phyloP scores from a whole-genome alignment of 1,140 invertebrate species.

The Coboldia fuscipes region DNA sequence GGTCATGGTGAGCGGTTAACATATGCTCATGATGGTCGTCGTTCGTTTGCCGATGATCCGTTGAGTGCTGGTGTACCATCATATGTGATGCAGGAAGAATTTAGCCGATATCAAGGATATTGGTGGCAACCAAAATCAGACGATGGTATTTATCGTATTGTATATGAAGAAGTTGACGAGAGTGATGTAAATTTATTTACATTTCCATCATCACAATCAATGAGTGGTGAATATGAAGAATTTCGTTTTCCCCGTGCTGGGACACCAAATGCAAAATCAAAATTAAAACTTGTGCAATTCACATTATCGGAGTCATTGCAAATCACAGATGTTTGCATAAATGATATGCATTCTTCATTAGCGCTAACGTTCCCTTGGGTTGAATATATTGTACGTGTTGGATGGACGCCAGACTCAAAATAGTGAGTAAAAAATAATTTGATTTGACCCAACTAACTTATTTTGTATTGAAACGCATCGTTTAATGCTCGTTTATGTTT shows the following conservation, averaged over 20 bases:
- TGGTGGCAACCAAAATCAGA: constrained; percentile 83
- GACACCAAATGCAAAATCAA: constrained; percentile 71
- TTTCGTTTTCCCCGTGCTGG: constrained; percentile 82
- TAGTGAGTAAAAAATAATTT: too few species aligned
- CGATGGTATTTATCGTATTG: constrained; percentile 62
- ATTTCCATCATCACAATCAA: constrained; percentile 59
- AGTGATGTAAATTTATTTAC: constrained; percentile 78
- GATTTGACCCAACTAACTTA: background rate
- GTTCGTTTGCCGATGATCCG: constrained; percentile 53
- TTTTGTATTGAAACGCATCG: constrained; percentile 5
- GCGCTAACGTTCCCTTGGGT: constrained; percentile 67
- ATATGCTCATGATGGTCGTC: constrained; percentile 54
- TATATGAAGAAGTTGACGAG: constrained; percentile 94
- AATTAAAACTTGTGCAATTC: constrained; percentile 75
- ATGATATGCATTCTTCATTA: constrained; percentile 51
- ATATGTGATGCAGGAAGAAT: constrained; percentile 97
- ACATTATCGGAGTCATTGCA: constrained; percentile 38
- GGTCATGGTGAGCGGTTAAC: constrained; percentile 54
- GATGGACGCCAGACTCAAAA: constrained; percentile 76
- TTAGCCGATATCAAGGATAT: constrained; percentile 84
- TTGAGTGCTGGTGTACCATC: constrained; percentile 80
- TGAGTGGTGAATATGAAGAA: constrained; percentile 62
- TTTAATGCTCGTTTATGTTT: too few species aligned
- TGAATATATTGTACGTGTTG: constrained; percentile 83
- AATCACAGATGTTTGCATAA: constrained; percentile 38